Evolutionary conservation across 2,888 invertebrate species (phyloP), one percentile per base, ranked within the genome.

Genomic region (Aplocera efformata): DNA sequence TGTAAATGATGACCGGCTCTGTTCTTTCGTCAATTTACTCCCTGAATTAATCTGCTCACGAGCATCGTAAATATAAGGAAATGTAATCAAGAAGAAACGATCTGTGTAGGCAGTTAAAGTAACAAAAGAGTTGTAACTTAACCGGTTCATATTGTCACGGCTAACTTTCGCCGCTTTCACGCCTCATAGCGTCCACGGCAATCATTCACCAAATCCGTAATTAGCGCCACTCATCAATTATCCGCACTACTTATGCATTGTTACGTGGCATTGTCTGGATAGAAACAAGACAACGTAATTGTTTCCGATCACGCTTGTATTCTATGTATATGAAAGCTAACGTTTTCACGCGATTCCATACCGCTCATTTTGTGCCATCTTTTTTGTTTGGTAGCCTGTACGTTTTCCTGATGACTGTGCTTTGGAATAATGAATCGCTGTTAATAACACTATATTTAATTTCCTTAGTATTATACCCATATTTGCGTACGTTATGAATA

Each of bases 111-210:
- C 5, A n/a, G n/a, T 9, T 30, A 38, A 33, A 25, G 25, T 25
- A 50, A 43, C 43, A 50, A 48, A 50, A 44, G 50, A 45, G 41
- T 43, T 23, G 27, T 44, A 42, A 47, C 27, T 42, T 13, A 72
- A 79, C 77, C 78, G 76, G 79, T 79, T 67, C 56, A 56, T 64
- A 65, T 65, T 56, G 58, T 62, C 60, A 60, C 59, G 57, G 60
- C 57, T 56, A 53, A 79, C 84, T 85, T 84, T 85, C 85, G 67
- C 84, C 76, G 65, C 79, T 83, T 79, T 80, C 84, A 74, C 79
- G 72, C 70, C 55, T 74, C 67, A 71, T 62, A 58, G 66, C 59
- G 53, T 55, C 58, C 56, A 59, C 59, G 46, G 52, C 60, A 61
- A 72, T 74, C 68, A 59, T 67, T 70, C 65, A 70, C 72, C 60